Evolutionary conservation across 1,140 invertebrate species (phyloP), one percentile per base, ranked within the genome.

Genomic region (Neodiprion virginianus): DNA sequence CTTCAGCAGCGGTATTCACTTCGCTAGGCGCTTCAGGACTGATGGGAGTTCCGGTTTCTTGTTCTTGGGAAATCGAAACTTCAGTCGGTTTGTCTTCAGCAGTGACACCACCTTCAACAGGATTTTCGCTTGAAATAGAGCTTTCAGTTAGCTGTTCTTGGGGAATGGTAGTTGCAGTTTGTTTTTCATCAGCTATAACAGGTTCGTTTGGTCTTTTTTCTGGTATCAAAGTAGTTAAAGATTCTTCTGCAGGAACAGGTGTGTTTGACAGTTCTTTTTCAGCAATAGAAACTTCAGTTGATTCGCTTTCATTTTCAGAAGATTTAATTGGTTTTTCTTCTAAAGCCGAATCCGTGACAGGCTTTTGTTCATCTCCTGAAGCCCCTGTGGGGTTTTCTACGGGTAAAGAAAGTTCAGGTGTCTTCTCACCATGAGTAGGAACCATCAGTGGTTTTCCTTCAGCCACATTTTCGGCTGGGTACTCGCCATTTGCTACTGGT

Each of bases 111-210:
- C 10, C 48, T 48, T 67, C 67, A 7, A 47, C 48, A 11, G 47
- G 5, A 50, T 61, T 75, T 77, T 79, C 77, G 61, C 69, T 67
- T 72, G 72, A 61, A 12, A 49, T 17, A 53, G 53, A 17, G 14
- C 49, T 50, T 67, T 78, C 83, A 17, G 74, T 78, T 48, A 69
- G 1, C 61, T 14, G 65, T 72, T 76, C 72, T 78, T 78, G 76
- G 12, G 21, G 28, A 9, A 23, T 48, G 23, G 72, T 61, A 49
- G 14, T 48, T 48, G 74, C 72, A 17, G 74, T 79, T 28, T 80
- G 21, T 17, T 61, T 61, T 12, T 61, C 53, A 14, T 61, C 53
- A 47, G 14, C 48, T 72, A 5, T 8, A 8, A 7, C 71, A 47
- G 40, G 71, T 48, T 72, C 40, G 47, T 5, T 72, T 53, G 49